phyloP scores from a whole-genome alignment of 2,797 vertebrate species.

The Hippocampus kuda region DNA sequence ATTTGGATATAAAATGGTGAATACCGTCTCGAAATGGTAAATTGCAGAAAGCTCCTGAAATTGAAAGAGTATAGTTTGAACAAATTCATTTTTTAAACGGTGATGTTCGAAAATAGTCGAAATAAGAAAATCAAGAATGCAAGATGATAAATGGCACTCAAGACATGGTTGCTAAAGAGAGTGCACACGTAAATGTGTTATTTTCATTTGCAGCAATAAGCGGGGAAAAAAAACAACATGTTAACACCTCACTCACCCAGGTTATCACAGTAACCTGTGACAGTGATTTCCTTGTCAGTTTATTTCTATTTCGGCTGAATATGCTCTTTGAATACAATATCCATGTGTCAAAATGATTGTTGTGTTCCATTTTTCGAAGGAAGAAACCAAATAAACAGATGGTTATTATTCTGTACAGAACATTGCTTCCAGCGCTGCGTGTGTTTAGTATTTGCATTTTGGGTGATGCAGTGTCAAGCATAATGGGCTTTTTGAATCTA shows the following conservation, averaged over 20 bases:
- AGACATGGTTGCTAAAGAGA: no score
- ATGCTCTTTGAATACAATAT: background rate
- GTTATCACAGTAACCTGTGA: background rate
- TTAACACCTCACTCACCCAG: background rate
- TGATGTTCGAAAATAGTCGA: no score
- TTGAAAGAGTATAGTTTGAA: background rate
- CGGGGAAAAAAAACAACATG: background rate
- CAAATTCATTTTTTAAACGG: no score
- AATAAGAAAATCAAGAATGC: no score
- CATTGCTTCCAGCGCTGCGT: background rate
- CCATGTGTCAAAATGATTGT: background rate
- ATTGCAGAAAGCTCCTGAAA: background rate
- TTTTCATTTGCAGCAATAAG: background rate
- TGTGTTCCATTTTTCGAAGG: background rate
- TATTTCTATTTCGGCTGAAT: background rate
- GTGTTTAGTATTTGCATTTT: background rate
- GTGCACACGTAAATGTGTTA: no score
- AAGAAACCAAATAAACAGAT: background rate
- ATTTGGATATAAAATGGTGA: background rate
- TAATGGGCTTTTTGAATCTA: conserved; percentile 1
- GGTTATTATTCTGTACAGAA: background rate
- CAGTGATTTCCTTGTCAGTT: background rate
- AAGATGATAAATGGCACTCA: no score
- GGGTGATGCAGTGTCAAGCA: background rate
- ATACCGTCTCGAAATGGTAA: background rate